phyloP scores from a whole-genome alignment of 2,797 vertebrate species.

The Merluccius polli region DNA sequence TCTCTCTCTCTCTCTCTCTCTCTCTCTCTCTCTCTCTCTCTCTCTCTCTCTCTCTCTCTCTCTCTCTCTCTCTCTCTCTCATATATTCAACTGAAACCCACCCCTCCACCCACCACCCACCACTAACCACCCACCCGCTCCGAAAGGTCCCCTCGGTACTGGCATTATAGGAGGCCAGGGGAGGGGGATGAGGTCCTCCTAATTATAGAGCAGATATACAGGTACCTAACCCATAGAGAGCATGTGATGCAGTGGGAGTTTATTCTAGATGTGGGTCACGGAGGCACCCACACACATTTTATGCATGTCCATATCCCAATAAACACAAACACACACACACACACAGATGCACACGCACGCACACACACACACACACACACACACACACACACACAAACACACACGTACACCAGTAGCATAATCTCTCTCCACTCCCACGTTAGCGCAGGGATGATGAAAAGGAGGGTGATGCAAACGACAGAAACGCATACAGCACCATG shows the following conservation, averaged over 20 bases:
- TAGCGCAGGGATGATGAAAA: conserved; percentile 24
- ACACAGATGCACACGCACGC: too few relatives aligned
- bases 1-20: background rate
- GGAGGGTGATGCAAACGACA: conserved; percentile 57
- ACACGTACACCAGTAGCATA: conserved; percentile 24
- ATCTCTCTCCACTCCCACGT: conserved; percentile 28
- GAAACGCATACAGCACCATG: conserved; percentile 42
- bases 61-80: background rate
- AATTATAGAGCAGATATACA: background rate
- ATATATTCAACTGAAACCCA: background rate
- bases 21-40: background rate
- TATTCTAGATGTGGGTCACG: background rate
- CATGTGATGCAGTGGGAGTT: background rate
- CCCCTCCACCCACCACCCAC: conserved; percentile 43
- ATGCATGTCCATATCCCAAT: too few relatives aligned
- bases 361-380: too few relatives aligned
- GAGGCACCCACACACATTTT: background rate
- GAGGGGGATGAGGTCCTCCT: background rate
- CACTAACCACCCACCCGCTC: conserved; percentile 42
- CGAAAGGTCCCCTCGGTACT: background rate
- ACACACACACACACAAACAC: background rate
- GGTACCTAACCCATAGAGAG: background rate
- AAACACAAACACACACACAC: too few relatives aligned
- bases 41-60: too few relatives aligned
- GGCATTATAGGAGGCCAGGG: background rate